Conservation (phyloP, 2,113 vertebrate genomes). For the Barbus barbus region DNA sequence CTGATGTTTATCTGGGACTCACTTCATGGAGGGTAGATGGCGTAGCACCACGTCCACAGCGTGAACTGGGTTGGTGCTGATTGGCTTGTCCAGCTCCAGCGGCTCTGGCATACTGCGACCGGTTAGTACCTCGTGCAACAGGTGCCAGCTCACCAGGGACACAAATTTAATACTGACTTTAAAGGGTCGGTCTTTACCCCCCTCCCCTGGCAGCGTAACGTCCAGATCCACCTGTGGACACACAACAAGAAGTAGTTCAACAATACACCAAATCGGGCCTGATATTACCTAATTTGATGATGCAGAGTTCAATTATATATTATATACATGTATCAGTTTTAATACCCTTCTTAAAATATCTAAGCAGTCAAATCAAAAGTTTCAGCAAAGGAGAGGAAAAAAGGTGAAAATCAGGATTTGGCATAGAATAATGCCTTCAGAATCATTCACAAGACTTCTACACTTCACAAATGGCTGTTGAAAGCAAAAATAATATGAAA, state of each 20-base stretch:
- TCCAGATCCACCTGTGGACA: slow-evolving; percentile 92
- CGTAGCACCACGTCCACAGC: slow-evolving; percentile 97
- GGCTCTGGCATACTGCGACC: slow-evolving; percentile 95
- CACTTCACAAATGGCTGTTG: too few relatives aligned
- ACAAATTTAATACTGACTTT: slow-evolving; percentile 98
- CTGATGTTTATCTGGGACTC: slow-evolving; percentile 61
- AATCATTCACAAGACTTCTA: too few relatives aligned
- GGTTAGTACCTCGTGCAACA: slow-evolving; percentile 97
- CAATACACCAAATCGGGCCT: too few relatives aligned
- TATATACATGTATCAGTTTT: too few relatives aligned
- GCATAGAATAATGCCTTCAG: too few relatives aligned
- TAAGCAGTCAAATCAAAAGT: too few relatives aligned
- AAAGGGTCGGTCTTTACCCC: slow-evolving; percentile 97
- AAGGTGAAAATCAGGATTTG: too few relatives aligned
- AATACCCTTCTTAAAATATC: too few relatives aligned
- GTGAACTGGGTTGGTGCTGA: slow-evolving; percentile 99
- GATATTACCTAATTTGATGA: too few relatives aligned
- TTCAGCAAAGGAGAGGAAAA: too few relatives aligned
- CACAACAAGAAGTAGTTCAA: not conserved
- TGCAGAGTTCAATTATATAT: too few relatives aligned
- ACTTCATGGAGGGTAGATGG: slow-evolving; percentile 99
- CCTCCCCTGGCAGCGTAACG: slow-evolving; percentile 97
- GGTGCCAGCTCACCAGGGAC: slow-evolving; percentile 98
- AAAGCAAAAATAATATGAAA: too few relatives aligned
- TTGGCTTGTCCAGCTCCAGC: slow-evolving; percentile 98